Percentiles rank a stretch among this genome's conserved stretches.
Evolutionary conservation across 2,888 invertebrate species (phyloP).

Genomic region (Synergus gifuensis): DNA sequence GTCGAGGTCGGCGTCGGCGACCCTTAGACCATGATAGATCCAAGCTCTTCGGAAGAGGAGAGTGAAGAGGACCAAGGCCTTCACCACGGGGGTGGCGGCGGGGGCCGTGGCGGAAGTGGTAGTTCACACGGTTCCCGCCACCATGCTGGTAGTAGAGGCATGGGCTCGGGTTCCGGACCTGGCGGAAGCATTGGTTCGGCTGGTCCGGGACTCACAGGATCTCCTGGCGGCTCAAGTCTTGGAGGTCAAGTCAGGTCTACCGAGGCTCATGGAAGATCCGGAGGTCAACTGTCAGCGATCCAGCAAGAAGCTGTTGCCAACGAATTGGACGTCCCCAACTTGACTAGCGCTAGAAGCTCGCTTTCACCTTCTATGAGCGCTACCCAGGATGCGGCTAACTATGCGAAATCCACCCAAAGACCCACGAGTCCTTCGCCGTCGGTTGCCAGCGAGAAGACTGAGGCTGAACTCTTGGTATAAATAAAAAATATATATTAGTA

Average conservation of each 20-base stretch:
- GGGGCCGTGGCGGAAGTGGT: constrained; percentile 63
- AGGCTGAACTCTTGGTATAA: constrained; percentile 86
- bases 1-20: constrained; percentile 36
- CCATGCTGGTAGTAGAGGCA: constrained; percentile 77
- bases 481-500: neutral
- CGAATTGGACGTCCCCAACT: constrained; percentile 72
- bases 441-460: constrained; percentile 93
- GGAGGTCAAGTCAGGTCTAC: constrained; percentile 69
- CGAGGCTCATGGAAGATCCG: constrained; percentile 53
- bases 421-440: constrained; percentile 95
- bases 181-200: constrained; percentile 68
- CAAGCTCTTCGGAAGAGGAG: constrained; percentile 97
- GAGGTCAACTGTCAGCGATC: constrained; percentile 45
- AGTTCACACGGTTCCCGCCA: constrained; percentile 60
- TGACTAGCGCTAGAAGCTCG: constrained; percentile 71
- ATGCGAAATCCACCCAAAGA: constrained; percentile 85
- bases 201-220: constrained; percentile 75
- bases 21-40: constrained; percentile 88
- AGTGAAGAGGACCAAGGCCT: constrained; percentile 93
- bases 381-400: constrained; percentile 73
- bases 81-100: constrained; percentile 74
- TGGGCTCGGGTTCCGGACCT: constrained; percentile 64
- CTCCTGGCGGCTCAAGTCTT: constrained; percentile 67
- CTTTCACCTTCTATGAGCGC: constrained; percentile 79
- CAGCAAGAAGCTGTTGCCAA: constrained; percentile 54